Evolutionary conservation across 1,140 invertebrate genomes (phyloP).

Genomic region (Microvelia longipes): DNA sequence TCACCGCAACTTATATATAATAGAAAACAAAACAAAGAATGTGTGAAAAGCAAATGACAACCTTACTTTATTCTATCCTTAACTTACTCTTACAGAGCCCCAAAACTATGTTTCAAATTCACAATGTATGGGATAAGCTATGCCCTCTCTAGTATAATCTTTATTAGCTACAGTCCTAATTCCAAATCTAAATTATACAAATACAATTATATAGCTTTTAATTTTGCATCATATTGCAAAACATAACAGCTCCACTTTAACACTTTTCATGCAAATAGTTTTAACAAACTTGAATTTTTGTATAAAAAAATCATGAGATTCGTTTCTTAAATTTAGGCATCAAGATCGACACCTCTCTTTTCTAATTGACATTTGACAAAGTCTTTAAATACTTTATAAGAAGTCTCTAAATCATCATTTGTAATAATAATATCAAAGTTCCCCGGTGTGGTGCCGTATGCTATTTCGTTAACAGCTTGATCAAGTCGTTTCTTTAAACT

Average conservation of each 20-base stretch:
- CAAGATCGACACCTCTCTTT: slow-evolving; percentile 13
- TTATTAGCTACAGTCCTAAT: not conserved
- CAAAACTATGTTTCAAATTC: too few relatives aligned
- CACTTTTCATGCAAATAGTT: not conserved
- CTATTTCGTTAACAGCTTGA: slow-evolving; percentile 59
- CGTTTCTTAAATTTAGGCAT: too few relatives aligned
- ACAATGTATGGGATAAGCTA: too few relatives aligned
- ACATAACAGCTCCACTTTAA: not conserved
- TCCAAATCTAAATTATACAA: not conserved
- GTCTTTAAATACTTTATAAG: slow-evolving; percentile 62
- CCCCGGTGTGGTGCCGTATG: slow-evolving; percentile 58
- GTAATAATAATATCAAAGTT: slow-evolving; percentile 82
- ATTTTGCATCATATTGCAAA: not conserved
- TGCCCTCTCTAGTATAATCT: too few relatives aligned
- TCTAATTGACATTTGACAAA: slow-evolving; percentile 40
- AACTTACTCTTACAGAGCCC: too few relatives aligned
- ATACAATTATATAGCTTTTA: not conserved
- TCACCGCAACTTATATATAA: too few relatives aligned
- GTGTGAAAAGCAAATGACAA: too few relatives aligned
- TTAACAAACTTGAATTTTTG: not conserved
- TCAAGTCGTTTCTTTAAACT: slow-evolving; percentile 56
- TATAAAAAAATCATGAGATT: not conserved
- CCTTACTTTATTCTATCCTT: too few relatives aligned
- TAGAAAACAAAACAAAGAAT: too few relatives aligned
- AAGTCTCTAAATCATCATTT: slow-evolving; percentile 82